Conservation (phyloP, 2,113 vertebrate genomes). For the Neotragus moschatus region DNA sequence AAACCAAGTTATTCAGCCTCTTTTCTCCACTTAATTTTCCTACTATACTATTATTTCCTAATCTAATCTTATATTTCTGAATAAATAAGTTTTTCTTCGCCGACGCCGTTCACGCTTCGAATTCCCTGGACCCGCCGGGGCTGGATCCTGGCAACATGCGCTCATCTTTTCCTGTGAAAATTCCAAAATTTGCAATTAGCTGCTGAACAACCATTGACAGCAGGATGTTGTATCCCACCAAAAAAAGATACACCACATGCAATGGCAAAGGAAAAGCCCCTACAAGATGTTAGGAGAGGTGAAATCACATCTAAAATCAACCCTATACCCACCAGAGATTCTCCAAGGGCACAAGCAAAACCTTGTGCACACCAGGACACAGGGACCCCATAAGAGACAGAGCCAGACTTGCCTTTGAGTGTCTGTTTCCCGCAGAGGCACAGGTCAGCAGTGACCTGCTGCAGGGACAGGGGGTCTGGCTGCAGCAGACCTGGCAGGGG, state of each 20-base stretch:
- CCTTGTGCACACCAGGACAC: not conserved
- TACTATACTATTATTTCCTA: too few species aligned
- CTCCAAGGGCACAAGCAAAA: not conserved
- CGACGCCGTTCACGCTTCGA: too few species aligned
- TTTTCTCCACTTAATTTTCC: too few species aligned
- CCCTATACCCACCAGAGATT: not conserved
- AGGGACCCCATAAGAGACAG: not conserved
- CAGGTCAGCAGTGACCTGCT: not conserved
- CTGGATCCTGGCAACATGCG: too few species aligned
- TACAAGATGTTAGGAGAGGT: not conserved
- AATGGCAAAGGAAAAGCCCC: not conserved
- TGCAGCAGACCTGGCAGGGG: fast-evolving
- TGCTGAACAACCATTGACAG: not conserved
- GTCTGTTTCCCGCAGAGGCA: not conserved
- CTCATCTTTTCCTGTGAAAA: not conserved
- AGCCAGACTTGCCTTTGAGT: not conserved
- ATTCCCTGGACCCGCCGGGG: too few species aligned
- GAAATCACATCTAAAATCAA: not conserved
- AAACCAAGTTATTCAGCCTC: too few species aligned
- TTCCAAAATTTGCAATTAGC: not conserved
- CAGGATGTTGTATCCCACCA: not conserved
- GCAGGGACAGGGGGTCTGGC: not conserved
- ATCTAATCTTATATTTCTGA: too few species aligned
- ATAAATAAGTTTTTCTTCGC: too few species aligned
- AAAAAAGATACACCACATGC: not conserved